Evolutionary conservation across 2,888 invertebrate species (phyloP).

Genomic region (Oscheius sp.): DNA sequence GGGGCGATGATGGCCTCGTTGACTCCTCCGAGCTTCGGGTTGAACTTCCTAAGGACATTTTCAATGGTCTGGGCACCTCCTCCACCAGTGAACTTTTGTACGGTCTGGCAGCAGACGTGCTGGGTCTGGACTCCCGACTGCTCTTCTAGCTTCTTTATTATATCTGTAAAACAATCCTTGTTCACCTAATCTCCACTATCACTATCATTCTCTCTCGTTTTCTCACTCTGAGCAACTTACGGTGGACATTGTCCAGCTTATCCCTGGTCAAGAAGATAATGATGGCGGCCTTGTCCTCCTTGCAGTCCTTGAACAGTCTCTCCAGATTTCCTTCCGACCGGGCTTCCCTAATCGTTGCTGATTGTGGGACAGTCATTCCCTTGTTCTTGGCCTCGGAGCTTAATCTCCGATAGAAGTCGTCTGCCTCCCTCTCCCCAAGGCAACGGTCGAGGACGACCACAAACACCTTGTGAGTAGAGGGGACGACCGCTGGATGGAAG

Average conservation of each 20-base stretch:
- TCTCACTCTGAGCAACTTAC: constrained; percentile 6
- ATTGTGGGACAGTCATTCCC: background rate
- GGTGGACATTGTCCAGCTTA: constrained; percentile 14
- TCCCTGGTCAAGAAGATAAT: constrained; percentile 17
- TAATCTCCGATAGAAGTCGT: background rate
- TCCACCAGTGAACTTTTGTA: constrained; percentile 32
- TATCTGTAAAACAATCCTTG: constrained; percentile 29
- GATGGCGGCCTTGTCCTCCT: background rate
- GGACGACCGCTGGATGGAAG: background rate
- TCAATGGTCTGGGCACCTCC: constrained; percentile 42
- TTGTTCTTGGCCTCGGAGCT: background rate
- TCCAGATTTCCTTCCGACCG: background rate
- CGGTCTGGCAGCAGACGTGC: constrained; percentile 34
- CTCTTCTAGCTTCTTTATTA: constrained; percentile 43
- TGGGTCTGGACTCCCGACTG: constrained; percentile 41
- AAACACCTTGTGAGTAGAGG: background rate
- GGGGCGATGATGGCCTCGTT: constrained; percentile 38
- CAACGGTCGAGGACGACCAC: constrained; percentile 5
- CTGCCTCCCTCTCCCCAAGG: background rate
- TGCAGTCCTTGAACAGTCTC: constrained; percentile 5
- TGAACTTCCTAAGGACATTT: constrained; percentile 52
- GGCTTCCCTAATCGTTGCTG: no score
- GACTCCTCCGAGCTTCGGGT: constrained; percentile 50
- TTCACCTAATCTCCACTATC: background rate
- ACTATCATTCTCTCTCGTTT: no score